Conservation (phyloP, 2,113 vertebrate genomes). For the Petromus typicus region DNA sequence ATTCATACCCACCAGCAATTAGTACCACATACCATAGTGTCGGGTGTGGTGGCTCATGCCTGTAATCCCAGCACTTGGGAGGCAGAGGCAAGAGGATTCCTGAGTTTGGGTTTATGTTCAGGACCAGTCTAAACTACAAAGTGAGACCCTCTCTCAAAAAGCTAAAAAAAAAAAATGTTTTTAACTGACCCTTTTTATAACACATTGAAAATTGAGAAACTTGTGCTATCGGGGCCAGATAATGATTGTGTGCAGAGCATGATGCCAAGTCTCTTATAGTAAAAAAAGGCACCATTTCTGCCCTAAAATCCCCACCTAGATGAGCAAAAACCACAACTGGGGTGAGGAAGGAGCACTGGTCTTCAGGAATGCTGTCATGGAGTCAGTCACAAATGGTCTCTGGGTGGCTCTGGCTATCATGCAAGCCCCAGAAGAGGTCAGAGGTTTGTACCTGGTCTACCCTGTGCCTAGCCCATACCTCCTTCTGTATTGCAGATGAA, state of each 20-base stretch:
- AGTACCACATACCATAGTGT: no score
- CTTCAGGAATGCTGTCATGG: neutral
- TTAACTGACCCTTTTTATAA: neutral
- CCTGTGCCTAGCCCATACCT: neutral
- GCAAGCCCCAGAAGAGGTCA: neutral
- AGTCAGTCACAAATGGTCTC: no score
- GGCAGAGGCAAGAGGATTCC: no score
- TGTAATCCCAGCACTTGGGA: no score
- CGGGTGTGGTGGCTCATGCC: no score
- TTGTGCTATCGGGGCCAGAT: neutral
- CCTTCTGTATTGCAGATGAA: conserved; percentile 91
- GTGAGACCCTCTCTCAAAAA: no score
- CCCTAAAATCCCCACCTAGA: neutral
- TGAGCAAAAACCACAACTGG: neutral
- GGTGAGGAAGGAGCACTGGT: neutral
- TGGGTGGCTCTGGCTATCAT: neutral
- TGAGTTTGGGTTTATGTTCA: no score
- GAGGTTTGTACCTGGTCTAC: no score
- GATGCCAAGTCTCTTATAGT: neutral
- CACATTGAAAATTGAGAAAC: neutral
- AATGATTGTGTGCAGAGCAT: accelerated
- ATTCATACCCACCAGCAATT: no score
- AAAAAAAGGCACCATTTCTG: neutral
- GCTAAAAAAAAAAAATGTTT: no score
- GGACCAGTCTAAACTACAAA: no score